Evolutionary conservation across 1,140 invertebrate species (phyloP).

Genomic region (Myzus persicae): DNA sequence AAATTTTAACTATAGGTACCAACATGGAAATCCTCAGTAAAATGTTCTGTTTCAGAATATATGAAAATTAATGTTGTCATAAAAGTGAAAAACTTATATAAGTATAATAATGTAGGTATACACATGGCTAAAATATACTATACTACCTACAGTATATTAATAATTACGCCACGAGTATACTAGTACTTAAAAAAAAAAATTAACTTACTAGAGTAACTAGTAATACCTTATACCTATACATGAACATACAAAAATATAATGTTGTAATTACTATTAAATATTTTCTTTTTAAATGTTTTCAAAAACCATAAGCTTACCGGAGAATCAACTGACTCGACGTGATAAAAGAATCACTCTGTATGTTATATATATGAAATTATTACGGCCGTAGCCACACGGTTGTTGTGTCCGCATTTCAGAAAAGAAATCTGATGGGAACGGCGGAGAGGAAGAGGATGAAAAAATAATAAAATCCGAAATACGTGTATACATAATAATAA

Average conservation of each 20-base stretch:
- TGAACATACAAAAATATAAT: neutral
- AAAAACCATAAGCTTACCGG: neutral
- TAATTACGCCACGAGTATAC: no score
- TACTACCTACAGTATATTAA: no score
- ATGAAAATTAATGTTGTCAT: no score
- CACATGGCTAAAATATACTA: no score
- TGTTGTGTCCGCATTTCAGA: neutral
- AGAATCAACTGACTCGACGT: neutral
- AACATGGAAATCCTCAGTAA: neutral
- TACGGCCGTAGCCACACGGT: neutral
- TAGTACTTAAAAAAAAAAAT: no score
- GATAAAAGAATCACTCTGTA: neutral
- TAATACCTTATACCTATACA: no score
- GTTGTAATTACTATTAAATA: neutral
- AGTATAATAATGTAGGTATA: no score
- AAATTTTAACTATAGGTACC: neutral
- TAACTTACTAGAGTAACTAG: no score
- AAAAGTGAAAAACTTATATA: no score
- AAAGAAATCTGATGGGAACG: conserved; percentile 20
- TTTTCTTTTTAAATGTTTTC: neutral
- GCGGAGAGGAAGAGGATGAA: neutral
- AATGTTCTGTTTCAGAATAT: neutral
- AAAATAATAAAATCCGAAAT: neutral
- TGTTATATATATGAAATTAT: neutral
- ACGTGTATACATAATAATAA: neutral